A percentile compares a stretch with the other conserved stretches of the same genome.
Evolutionary conservation across 2,888 invertebrate species (phyloP).

Genomic region (Leucania comma): DNA sequence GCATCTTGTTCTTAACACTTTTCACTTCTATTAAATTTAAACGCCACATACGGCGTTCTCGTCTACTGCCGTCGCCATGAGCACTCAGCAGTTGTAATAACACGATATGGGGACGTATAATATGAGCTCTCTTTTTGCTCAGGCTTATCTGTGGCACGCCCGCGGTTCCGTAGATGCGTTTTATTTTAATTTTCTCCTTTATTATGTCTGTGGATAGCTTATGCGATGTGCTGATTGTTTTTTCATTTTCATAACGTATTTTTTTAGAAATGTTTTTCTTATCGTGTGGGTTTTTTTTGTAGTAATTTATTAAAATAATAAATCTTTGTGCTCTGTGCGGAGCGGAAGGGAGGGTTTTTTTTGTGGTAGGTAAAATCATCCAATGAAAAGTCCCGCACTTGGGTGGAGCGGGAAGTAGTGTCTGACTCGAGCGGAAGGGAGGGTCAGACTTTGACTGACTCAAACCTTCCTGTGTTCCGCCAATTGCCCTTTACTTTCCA

Average conservation of each 20-base stretch:
- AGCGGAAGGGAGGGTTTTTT: no score
- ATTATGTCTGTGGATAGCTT: slow-evolving; percentile 28
- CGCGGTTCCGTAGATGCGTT: slow-evolving; percentile 66
- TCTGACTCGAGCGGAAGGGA: no score
- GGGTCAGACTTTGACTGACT: no score
- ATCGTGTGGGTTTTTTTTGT: no score
- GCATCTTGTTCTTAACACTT: neutral
- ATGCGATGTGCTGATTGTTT: slow-evolving; percentile 32
- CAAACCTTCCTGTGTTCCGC: no score
- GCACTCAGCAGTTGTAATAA: slow-evolving; percentile 80
- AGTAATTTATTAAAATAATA: no score
- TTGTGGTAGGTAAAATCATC: no score
- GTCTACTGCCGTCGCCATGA: slow-evolving; percentile 56
- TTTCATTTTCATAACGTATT: slow-evolving; percentile 3
- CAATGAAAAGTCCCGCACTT: no score
- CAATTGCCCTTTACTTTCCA: no score
- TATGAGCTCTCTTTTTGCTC: slow-evolving; percentile 80
- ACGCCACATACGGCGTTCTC: slow-evolving; percentile 63
- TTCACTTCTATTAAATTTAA: slow-evolving; percentile 28
- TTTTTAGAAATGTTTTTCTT: neutral
- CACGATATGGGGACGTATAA: slow-evolving; percentile 81
- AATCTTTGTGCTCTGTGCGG: no score
- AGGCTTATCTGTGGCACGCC: slow-evolving; percentile 69
- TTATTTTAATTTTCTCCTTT: slow-evolving; percentile 74
- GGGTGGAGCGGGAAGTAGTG: no score